Base-by-base conservation (phyloP, 2,888 invertebrate genomes). In the Oligia latruncula region DNA sequence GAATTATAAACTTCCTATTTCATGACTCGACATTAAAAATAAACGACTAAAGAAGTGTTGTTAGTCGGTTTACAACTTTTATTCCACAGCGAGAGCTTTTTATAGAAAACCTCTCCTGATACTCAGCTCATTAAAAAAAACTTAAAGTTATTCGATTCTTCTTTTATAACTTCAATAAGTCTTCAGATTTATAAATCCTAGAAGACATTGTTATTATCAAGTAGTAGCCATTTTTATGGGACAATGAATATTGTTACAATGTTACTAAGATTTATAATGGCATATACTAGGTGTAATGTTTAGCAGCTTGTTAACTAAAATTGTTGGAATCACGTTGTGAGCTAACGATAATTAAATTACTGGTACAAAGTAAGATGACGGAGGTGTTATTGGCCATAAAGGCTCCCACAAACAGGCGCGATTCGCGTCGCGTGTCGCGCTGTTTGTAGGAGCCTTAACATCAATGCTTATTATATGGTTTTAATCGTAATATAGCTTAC, bases 91-190 rank as follows among this genome's bases (percentile, higher is more conserved):
- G 11, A 58, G n/a, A 65, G 46, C 15, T 15, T 72, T 72, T 73
- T 23, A 23, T n/a, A 66, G 8, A 15, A 65, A 62, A 66, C 23
- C 15, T 66, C 0, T 29, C 3, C 15, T 23, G 49, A n/a, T n/a
- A 55, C 55, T 65, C 13, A 35, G 23, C 71, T 81, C 73, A 77
- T 83, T 76, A 77, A 77, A 86, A 78, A 52, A 2, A 65, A 66
- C 23, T 66, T 58, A 29, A 40, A 72, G 64, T 77, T 46, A 81
- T 80, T 84, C 72, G 40, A 73, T 71, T 78, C 82, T 70, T 49
- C 58, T 78, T 87, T 86, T 83, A 87, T 65, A 79, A 75, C 83
- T 58, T 72, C 72, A 71, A 77, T 83, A 71, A 80, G 71, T 86
- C 74, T 84, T 80, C 6, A 62, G 35, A 23, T 70, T 68, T 82